Evolutionary conservation across 2,888 invertebrate species (phyloP).

Genomic region (Acleris laterana): DNA sequence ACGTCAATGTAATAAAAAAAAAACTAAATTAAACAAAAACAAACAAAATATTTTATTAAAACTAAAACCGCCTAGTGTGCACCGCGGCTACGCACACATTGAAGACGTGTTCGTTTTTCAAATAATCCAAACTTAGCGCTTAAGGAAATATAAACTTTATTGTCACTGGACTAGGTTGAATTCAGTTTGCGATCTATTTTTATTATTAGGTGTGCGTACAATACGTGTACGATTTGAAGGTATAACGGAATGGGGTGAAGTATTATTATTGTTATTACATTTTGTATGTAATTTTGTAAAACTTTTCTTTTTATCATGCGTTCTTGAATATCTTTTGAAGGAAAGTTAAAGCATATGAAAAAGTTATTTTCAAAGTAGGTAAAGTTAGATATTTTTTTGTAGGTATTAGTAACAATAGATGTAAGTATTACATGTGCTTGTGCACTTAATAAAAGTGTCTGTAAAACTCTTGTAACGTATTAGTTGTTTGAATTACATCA

Average conservation of each 20-base stretch:
- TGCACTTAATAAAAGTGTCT: too few species aligned
- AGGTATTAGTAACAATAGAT: too few species aligned
- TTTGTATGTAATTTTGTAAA: background rate
- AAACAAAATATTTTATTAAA: conserved; percentile 11
- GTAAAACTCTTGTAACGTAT: too few species aligned
- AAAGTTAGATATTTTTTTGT: too few species aligned
- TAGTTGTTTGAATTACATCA: too few species aligned
- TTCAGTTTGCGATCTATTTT: conserved; percentile 40
- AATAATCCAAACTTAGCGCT: conserved; percentile 50
- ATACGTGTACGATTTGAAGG: conserved; percentile 38
- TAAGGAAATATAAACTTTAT: conserved; percentile 42
- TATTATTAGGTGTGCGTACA: conserved; percentile 53
- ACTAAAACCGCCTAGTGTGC: conserved; percentile 51
- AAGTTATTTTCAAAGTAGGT: too few species aligned
- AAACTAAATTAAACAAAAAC: background rate
- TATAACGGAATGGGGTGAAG: conserved; percentile 20
- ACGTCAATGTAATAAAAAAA: too few species aligned
- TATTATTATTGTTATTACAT: conserved; percentile 35
- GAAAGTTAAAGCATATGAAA: too few species aligned
- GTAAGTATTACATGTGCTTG: too few species aligned
- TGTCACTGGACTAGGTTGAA: conserved; percentile 9
- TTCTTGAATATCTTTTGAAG: too few species aligned
- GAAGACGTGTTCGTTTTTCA: conserved; percentile 55
- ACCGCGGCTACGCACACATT: conserved; percentile 53
- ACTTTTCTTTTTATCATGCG: too few species aligned